Evolutionary conservation across 2,113 vertebrate species (phyloP).

Genomic region (Sorex fumeus): DNA sequence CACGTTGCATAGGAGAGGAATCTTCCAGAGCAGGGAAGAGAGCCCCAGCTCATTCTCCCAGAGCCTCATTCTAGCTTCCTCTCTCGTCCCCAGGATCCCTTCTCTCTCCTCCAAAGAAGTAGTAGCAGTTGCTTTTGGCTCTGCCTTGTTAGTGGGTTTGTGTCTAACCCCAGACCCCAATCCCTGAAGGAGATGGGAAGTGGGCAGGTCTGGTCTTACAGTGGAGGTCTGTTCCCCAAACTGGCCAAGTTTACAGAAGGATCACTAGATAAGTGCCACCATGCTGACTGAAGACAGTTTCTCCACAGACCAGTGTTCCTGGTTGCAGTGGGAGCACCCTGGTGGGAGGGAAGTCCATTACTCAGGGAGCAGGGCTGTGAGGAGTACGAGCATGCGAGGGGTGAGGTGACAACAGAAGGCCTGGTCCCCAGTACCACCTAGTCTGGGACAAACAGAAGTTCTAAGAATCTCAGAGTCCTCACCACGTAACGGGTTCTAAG

Average conservation of each 20-base stretch:
- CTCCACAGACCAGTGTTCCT: slow-evolving; percentile 56
- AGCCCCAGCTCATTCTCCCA: background rate
- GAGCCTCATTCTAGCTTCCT: slow-evolving; percentile 18
- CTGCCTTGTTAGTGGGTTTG: background rate
- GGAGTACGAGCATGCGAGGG: background rate
- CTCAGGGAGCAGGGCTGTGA: slow-evolving; percentile 21
- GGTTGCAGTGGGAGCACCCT: slow-evolving; percentile 45
- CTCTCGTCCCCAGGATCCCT: background rate
- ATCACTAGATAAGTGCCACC: slow-evolving; percentile 41
- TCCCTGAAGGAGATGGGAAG: background rate
- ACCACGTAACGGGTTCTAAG: too few species aligned
- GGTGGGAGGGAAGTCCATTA: background rate
- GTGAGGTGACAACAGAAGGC: background rate
- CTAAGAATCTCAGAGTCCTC: slow-evolving; percentile 48
- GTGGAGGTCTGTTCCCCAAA: slow-evolving; percentile 19
- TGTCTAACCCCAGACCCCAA: background rate
- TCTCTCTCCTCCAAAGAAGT: slow-evolving; percentile 17
- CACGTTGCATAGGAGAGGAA: slow-evolving; percentile 54
- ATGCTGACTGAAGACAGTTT: slow-evolving; percentile 46
- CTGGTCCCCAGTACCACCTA: slow-evolving; percentile 26
- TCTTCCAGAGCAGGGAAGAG: slow-evolving; percentile 24
- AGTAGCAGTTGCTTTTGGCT: slow-evolving; percentile 72
- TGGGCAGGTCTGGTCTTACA: slow-evolving; percentile 56
- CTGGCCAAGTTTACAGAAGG: slow-evolving; percentile 61
- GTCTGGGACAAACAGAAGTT: slow-evolving; percentile 15